Base-by-base conservation (phyloP, 1,140 invertebrate species). In the Lethrus apterus region DNA sequence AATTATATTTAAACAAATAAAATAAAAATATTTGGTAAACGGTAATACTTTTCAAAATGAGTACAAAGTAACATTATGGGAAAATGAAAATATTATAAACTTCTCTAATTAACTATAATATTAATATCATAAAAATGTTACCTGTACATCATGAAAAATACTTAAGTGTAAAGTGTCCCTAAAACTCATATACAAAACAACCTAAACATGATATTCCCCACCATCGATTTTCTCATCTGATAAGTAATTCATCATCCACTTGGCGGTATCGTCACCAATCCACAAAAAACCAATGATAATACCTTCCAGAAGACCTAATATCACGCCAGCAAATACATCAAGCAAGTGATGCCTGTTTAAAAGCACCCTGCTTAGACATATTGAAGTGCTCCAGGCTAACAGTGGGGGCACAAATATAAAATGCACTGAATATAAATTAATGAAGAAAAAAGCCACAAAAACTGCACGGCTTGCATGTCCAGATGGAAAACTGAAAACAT, bases 401-500 rank as follows among this genome's bases (percentile, higher is more conserved):
- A 93, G 46, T 1, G 83, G 70, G 23, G 75, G 74, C 30, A 73
- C 65, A 20, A 76, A 78, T 30, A 86, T 54, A 7, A 78, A 59
- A 13, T 76, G 65, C 1, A 84, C 41, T 0, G 82, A 77, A 66
- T 77, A 77, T 7, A 86, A 54, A 50, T 72, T 68, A 0, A 75
- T 71, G 45, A 87, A 81, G 56, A 90, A 86, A 33, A 78, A 78
- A 1, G 80, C 70, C 10, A 98, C 67, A 60, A 89, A 80, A 8
- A 83, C 74, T 7, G 89, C 79, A 56, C 95, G 70, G n/a, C 90
- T 92, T 1, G 89, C 78, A 70, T 99, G 95, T 0, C 95, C 95
- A 0, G 93, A 97, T 18, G 94, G 95, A 67, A 98, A 98, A 23
- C 92, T 93, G 63, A 84, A 97, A 57, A 93, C 86, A 67, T 98